Conservation (phyloP, 2,888 invertebrate genomes). For the Thymelicus acteon region DNA sequence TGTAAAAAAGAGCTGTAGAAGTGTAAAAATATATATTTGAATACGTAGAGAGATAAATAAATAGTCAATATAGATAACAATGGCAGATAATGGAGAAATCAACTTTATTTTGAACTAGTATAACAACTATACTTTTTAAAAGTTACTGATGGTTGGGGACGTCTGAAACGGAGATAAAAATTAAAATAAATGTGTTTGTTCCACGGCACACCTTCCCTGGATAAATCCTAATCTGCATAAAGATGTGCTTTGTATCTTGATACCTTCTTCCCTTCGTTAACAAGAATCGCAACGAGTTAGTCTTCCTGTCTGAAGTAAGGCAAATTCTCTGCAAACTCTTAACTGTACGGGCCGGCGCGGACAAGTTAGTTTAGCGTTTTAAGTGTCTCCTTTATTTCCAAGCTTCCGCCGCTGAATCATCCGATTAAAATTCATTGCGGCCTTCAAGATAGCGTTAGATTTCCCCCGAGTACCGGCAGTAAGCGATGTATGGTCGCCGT, state of each 20-base stretch:
- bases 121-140: no score
- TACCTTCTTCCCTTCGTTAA: neutral
- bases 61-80: no score
- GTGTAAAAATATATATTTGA: no score
- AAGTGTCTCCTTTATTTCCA: slow-evolving; percentile 34
- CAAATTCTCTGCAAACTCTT: neutral
- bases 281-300: neutral
- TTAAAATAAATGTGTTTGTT: neutral
- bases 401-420: slow-evolving; percentile 16
- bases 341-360: slow-evolving; percentile 1
- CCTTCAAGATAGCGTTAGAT: slow-evolving; percentile 40
- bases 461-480: slow-evolving; percentile 37
- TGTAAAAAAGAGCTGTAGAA: no score
- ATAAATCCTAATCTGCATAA: neutral
- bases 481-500: slow-evolving; percentile 34
- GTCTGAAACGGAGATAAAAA: neutral
- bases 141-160: neutral
- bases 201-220: neutral
- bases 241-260: neutral
- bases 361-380: slow-evolving; percentile 33
- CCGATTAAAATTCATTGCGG: slow-evolving; percentile 43
- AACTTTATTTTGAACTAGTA: no score
- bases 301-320: slow-evolving; percentile 3
- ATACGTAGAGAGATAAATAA: no score
- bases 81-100: no score